Base-by-base conservation (phyloP, 2,888 invertebrate genomes). In the Carabus problematicus region DNA sequence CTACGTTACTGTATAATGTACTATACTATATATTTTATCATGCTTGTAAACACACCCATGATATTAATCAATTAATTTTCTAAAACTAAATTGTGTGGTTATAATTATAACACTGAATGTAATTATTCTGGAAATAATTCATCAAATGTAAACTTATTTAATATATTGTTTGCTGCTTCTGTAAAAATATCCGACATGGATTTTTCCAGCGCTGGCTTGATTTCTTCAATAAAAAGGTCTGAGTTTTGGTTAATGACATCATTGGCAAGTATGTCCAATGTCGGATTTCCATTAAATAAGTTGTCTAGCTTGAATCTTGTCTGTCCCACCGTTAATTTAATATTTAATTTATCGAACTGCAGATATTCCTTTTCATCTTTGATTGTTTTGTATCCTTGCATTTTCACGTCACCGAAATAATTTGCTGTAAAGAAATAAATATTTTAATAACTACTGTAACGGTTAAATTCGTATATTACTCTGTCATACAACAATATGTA, bases 111-210 rank as follows among this genome's bases (percentile, higher is more conserved):
- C 8, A 11, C 47, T n/a, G n/a, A n/a, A n/a, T n/a, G n/a, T 7
- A 18, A 40, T 58, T 60, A 43, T 42, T 18, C n/a, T 29, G 90
- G 89, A 76, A 91, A 91, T 64, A 91, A 80, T 83, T 91, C 90
- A 72, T 88, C 85, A 76, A 89, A 90, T 2, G 89, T 88, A 77
- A 91, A 91, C 66, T 85, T 86, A 11, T 85, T 83, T 0, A 89
- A 89, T 71, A 91, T 89, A 78, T 86, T 88, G 75, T 91, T 91
- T 0, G 91, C 88, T 76, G 90, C 88, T 72, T 87, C 86, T 0
- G 89, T 89, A 74, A 91, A 89, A 70, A 89, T 85, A 56, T 88
- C 86, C 1, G 87, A 85, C 52, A 90, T 82, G 12, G 88, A 84
- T 52, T 84, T 80, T 75, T 91, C 90, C 75, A 91, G 77, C 18